Evolutionary conservation across 2,113 vertebrate genomes (phyloP).

Genomic region (Himantopus leucocephalus): DNA sequence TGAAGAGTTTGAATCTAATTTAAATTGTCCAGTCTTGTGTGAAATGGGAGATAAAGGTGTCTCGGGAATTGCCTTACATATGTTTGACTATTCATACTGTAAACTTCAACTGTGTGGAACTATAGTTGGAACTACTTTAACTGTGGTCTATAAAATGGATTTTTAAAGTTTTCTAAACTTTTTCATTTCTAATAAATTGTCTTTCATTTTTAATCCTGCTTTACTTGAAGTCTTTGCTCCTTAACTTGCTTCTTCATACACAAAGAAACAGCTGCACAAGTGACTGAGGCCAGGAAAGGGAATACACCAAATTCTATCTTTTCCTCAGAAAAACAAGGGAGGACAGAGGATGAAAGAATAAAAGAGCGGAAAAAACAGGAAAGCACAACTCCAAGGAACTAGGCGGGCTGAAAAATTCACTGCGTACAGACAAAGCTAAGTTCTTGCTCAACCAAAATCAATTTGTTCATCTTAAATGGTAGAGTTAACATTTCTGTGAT

Average conservation of each 20-base stretch:
- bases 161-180: conserved; percentile 34
- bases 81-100: conserved; percentile 21
- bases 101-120: conserved; percentile 42
- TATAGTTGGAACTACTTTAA: conserved; percentile 18
- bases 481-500: not conserved
- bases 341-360: not conserved
- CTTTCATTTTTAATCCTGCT: conserved; percentile 51
- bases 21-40: conserved; percentile 15
- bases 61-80: not conserved
- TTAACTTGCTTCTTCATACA: not conserved
- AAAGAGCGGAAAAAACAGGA: not conserved
- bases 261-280: not conserved
- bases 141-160: conserved; percentile 3
- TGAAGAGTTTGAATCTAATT: conserved; percentile 40
- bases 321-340: not conserved
- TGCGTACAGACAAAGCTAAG: not conserved
- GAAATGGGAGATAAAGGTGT: not conserved
- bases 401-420: not conserved
- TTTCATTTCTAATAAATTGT: conserved; percentile 61
- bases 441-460: not conserved
- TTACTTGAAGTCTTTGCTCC: not conserved
- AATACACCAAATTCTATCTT: not conserved
- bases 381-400: not conserved
- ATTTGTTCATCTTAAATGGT: not conserved
- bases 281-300: not conserved